A percentile compares a stretch with the other conserved stretches of the same genome.
These are phyloP conservation scores for Amblyornis subalaris DNA, from an alignment of 2,113 vertebrate genomes.

Conservation along the genomic window DNA sequence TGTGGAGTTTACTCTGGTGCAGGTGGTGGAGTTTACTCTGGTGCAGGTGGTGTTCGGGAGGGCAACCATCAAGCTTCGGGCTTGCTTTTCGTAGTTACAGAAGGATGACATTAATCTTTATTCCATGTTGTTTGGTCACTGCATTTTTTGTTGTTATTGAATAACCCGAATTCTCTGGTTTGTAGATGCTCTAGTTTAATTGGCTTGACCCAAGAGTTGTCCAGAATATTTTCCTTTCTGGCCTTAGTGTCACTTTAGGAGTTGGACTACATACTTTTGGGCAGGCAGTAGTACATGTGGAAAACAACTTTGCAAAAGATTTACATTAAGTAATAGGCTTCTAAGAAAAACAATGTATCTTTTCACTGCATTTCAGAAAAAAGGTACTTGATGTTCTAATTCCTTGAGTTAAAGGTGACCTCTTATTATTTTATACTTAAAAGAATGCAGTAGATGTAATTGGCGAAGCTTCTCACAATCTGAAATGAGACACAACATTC, in stretches of 20 bases:
- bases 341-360: background rate
- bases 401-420: background rate
- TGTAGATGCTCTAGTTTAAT: background rate
- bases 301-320: background rate
- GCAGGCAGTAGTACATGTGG: background rate
- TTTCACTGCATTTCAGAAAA: background rate
- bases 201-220: background rate
- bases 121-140: accelerated
- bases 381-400: background rate
- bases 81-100: background rate
- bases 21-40: too few species aligned
- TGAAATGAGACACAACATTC: background rate
- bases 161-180: background rate
- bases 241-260: background rate
- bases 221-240: background rate
- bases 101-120: background rate
- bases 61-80: background rate
- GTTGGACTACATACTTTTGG: background rate
- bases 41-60: too few species aligned
- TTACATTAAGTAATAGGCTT: background rate
- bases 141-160: background rate
- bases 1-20: background rate
- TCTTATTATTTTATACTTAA: background rate
- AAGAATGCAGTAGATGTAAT: background rate
- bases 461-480: background rate